Evolutionary conservation across 2,797 vertebrate genomes (phyloP), one percentile per base, ranked within the genome.

Genomic region (Rallus crepitans): DNA sequence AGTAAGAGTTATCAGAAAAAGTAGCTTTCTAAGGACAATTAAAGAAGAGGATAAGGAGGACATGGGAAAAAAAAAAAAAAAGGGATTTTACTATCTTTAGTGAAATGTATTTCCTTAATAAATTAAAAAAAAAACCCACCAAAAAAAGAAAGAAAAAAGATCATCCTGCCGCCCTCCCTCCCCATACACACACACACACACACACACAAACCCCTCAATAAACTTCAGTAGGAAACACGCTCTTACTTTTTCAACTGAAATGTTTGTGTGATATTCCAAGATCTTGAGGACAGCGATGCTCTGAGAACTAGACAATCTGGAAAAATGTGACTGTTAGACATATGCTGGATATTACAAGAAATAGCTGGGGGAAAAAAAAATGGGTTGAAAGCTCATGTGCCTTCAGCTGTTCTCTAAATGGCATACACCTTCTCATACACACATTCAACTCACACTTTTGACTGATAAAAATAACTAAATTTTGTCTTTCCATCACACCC

Each of bases 201-300:
- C 23, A 35, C 37, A 61, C 6, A 79, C 4, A 48, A 89, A 64
- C 11, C 30, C 48, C 70, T 53, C 64, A n/a, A 24, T 71, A 50
- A 92, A 84, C 8, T 85, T 78, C n/a, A 86, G 5, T 6, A 93
- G 56, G 72, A 96, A 93, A 48, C 37, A 93, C 80, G 78, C 12
- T 95, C 98, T 98, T 98, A 98, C 98, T 96, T 98, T 97, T 94
- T 95, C 93, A 98, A 85, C 93, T 68, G 88, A 97, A 98, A 97
- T 70, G 96, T 97, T 59, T 98, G 94, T 94, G 98, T 98, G 93
- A 98, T 96, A 93, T 92, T 94, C 97, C 97, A 98, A 68, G 97
- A 95, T 48, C 80, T 91, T 28, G 97, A 97, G 85, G 89, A 97
- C 94, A 98, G 93, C 1, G 71, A 98, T 50, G 97, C 94, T 71